These are phyloP conservation scores for Formica exsecta DNA, from an alignment of 1,140 invertebrate species.

Conservation along the genomic window DNA sequence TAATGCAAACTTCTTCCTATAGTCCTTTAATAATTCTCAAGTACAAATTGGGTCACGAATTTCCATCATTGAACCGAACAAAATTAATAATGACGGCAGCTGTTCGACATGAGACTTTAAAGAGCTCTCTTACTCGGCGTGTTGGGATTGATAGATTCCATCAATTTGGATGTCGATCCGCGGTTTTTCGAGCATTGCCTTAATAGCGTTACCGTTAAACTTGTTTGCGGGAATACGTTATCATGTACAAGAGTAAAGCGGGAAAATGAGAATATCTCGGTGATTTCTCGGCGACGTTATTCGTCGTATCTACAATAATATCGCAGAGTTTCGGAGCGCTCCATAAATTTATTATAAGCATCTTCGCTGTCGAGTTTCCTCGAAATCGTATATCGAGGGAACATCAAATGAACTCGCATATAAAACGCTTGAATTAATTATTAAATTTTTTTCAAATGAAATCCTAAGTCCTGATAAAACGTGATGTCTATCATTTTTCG, in stretches of 20 bases:
- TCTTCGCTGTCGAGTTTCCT: neutral
- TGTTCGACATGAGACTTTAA: slow-evolving; percentile 54
- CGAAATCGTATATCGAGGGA: neutral
- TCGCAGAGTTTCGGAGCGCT: neutral
- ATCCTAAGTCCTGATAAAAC: neutral
- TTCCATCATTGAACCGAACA: slow-evolving; percentile 44
- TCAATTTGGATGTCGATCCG: slow-evolving; percentile 48
- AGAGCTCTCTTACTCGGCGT: slow-evolving; percentile 42
- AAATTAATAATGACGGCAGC: slow-evolving; percentile 61
- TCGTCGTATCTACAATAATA: neutral
- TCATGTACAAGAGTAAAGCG: neutral
- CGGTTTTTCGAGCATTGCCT: slow-evolving; percentile 44
- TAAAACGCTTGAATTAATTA: slow-evolving; percentile 52
- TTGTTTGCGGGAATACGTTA: slow-evolving; percentile 48
- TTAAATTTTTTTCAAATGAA: neutral
- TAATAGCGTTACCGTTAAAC: slow-evolving; percentile 37
- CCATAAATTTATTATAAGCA: slow-evolving; percentile 23
- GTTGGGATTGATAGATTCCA: slow-evolving; percentile 53
- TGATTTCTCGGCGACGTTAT: neutral
- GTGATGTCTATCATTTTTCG: neutral
- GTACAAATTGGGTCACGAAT: slow-evolving; percentile 56
- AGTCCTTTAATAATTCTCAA: slow-evolving; percentile 47
- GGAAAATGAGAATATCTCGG: neutral
- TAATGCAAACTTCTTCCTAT: slow-evolving; percentile 27
- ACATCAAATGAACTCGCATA: slow-evolving; percentile 1